Percentiles rank a stretch among this genome's conserved stretches.
Evolutionary conservation across 2,113 vertebrate genomes (phyloP).

Genomic region (Neotoma lepida): DNA sequence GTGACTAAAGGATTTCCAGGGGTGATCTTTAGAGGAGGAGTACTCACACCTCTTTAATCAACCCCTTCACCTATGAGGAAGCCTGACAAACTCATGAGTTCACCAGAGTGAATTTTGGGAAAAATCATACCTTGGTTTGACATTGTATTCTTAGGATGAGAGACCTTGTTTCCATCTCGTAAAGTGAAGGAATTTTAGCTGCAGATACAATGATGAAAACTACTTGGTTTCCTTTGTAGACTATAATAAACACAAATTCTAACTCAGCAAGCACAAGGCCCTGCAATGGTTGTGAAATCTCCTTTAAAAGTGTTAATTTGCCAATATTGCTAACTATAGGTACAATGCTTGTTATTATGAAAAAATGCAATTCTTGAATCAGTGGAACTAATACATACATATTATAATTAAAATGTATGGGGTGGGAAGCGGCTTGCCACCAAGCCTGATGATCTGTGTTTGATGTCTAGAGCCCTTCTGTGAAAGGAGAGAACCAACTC

Average conservation of each 20-base stretch:
- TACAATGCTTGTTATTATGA: background rate
- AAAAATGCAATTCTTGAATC: background rate
- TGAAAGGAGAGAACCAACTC: background rate
- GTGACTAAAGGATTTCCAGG: background rate
- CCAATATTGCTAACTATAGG: background rate
- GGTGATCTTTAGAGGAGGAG: background rate
- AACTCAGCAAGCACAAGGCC: background rate
- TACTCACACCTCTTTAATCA: background rate
- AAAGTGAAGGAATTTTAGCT: background rate
- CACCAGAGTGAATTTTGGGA: background rate
- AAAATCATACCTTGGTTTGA: background rate
- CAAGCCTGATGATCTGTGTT: background rate
- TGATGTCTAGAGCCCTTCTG: background rate
- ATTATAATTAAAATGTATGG: background rate
- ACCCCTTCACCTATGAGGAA: background rate
- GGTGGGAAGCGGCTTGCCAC: background rate
- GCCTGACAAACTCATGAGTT: background rate
- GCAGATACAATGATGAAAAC: background rate
- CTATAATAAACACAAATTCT: background rate
- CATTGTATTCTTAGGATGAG: background rate
- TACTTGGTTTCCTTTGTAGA: background rate
- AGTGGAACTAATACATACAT: background rate
- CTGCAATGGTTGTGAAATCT: background rate
- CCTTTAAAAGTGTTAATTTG: background rate
- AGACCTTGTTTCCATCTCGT: background rate